Base-by-base conservation (phyloP, 2,888 invertebrate genomes). In the Apamea epomidion region DNA sequence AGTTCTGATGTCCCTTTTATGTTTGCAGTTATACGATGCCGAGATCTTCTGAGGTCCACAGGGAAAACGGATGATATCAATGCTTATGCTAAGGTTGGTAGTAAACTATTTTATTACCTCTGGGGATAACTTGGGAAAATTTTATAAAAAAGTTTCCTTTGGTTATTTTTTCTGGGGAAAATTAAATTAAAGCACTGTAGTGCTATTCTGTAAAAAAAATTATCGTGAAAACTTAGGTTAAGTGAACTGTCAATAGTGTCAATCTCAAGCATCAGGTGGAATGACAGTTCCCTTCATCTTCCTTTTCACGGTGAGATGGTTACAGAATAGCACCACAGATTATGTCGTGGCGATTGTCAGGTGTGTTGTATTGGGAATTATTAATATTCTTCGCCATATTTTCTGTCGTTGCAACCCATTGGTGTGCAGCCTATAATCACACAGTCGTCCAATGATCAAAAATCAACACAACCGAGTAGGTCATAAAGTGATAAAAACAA, bases 31-130 rank as follows among this genome's bases (percentile, higher is more conserved):
- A 98, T 98, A 91, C 97, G 98, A 90, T 98, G 98, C 93, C 97
- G 97, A 92, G 98, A 98, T 93, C 97, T 99, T 85, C 97, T 98
- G 90, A 97, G 98, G 87, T 94, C 97, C 29, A 97, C 97, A 92
- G 98, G 98, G 74, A 98, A 97, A 90, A 97, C 97, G 71, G 96
- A 97, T 88, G 96, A 97, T 73, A 98, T 98, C 86, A 98, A 98
- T 94, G 98, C 98, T 83, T 98, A 98, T 94, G 98, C 98, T 45
- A 98, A 98, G 97, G 98, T 98, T 70, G 76, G 89, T 89, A 69
- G 42, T 80, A 73, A 75, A 74, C 29, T 45, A 25, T 80, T 79
- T 76, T 78, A 70, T 69, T 60, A 74, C 76, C 10, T 72, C 21
- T 16, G 45, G 54, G 67, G 37, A 37, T 72, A 29, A 68, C 37